Conservation (phyloP, 2,113 vertebrate species). For the Chloebia gouldiae region DNA sequence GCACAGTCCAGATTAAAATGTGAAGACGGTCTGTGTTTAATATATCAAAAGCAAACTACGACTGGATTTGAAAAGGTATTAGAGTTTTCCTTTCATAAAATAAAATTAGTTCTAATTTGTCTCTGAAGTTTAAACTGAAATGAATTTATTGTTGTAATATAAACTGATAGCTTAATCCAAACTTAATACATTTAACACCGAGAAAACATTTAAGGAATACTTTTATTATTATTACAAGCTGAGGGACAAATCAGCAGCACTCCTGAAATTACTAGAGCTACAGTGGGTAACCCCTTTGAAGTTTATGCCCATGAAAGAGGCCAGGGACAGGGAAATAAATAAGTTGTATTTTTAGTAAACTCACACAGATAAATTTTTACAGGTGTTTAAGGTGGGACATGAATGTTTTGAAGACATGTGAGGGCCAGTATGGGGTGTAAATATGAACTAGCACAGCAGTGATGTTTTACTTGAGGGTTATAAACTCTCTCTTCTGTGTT, state of each 20-base stretch:
- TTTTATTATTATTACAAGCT: not conserved
- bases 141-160: not conserved
- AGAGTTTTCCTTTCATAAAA: constrained; percentile 24
- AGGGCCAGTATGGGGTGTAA: not conserved
- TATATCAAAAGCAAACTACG: constrained; percentile 32
- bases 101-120: constrained; percentile 25
- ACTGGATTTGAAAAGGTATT: constrained; percentile 25
- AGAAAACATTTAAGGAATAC: not conserved
- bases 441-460: not conserved
- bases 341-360: not conserved
- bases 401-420: not conserved
- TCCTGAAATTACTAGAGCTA: not conserved
- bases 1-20: constrained; percentile 12
- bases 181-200: not conserved
- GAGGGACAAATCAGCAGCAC: not conserved
- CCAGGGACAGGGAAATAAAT: not conserved
- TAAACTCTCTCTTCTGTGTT: not conserved
- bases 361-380: not conserved
- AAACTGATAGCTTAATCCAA: not conserved
- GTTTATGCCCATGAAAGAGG: not conserved
- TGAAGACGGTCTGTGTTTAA: constrained; percentile 1
- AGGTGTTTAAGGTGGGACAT: not conserved
- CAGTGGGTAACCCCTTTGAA: not conserved
- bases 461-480: not conserved
- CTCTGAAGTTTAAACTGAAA: not conserved